Evolutionary conservation across 2,888 invertebrate genomes (phyloP).

Genomic region (Antheraea assamensis): DNA sequence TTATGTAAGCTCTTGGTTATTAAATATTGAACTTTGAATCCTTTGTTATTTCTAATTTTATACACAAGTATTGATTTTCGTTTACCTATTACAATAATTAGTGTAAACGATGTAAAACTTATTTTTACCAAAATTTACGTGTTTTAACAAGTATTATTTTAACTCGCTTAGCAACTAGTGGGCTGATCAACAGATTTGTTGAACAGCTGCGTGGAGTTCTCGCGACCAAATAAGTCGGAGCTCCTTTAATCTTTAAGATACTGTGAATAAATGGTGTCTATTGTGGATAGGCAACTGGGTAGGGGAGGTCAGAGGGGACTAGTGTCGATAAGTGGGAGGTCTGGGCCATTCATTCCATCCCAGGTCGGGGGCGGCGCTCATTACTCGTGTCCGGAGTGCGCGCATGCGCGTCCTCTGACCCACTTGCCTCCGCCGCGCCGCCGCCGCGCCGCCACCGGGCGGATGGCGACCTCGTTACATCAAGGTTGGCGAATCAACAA

Average conservation of each 20-base stretch:
- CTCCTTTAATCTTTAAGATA: slow-evolving; percentile 39
- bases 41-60: neutral
- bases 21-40: neutral
- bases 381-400: slow-evolving; percentile 73
- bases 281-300: slow-evolving; percentile 45
- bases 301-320: slow-evolving; percentile 63
- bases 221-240: slow-evolving; percentile 48
- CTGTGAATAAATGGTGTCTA: slow-evolving; percentile 40
- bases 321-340: slow-evolving; percentile 58
- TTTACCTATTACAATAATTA: neutral
- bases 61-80: neutral
- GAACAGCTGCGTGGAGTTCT: slow-evolving; percentile 62
- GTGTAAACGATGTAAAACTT: neutral
- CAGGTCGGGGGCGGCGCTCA: slow-evolving; percentile 76
- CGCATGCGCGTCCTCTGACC: slow-evolving; percentile 79
- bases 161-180: slow-evolving; percentile 75
- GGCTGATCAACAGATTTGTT: slow-evolving; percentile 72
- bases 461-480: slow-evolving; percentile 70
- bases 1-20: neutral
- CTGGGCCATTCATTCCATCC: slow-evolving; percentile 69
- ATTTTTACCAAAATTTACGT: neutral
- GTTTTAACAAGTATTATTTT: slow-evolving; percentile 35
- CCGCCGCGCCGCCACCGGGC: slow-evolving; percentile 52
- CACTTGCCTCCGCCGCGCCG: slow-evolving; percentile 61
- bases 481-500: slow-evolving; percentile 75